phyloP scores from a whole-genome alignment of 1,140 invertebrate genomes.

The Drosophila kohkoa region DNA sequence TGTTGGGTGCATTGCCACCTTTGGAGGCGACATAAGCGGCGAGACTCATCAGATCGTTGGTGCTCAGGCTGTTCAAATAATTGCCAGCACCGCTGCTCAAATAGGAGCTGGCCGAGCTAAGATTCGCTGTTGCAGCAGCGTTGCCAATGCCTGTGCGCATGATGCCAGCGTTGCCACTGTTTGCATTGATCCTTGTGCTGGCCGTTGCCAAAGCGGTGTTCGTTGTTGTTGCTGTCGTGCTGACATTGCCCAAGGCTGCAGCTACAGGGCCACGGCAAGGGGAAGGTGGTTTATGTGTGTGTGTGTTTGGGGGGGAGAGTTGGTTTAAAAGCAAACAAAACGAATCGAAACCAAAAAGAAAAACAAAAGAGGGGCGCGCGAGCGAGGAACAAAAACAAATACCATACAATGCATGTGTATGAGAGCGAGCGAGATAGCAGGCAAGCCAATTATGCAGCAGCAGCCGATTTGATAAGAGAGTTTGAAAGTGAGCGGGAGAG shows the following conservation, averaged over 20 bases:
- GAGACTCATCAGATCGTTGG: slow-evolving; percentile 78
- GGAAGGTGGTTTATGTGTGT: neutral
- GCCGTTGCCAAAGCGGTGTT: slow-evolving; percentile 18
- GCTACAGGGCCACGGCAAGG: neutral
- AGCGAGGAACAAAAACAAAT: slow-evolving; percentile 11
- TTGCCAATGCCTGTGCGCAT: slow-evolving; percentile 21
- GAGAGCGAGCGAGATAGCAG: slow-evolving; percentile 35
- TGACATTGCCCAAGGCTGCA: slow-evolving; percentile 50
- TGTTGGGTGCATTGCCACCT: slow-evolving; percentile 48
- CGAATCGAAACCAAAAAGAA: slow-evolving; percentile 21
- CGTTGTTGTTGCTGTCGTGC: slow-evolving; percentile 31
- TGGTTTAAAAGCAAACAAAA: slow-evolving; percentile 1
- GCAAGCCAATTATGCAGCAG: slow-evolving; percentile 11
- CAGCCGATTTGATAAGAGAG: slow-evolving; percentile 11
- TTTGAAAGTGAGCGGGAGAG: slow-evolving; percentile 21
- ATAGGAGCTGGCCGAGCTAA: slow-evolving; percentile 59
- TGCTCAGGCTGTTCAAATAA: slow-evolving; percentile 74
- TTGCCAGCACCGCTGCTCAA: slow-evolving; percentile 61
- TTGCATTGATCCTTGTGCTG: slow-evolving; percentile 32
- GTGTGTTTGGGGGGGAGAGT: neutral
- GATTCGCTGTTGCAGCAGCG: neutral
- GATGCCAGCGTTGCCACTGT: slow-evolving; percentile 29
- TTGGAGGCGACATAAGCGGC: slow-evolving; percentile 77
- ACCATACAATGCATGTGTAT: neutral
- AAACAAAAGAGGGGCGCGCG: slow-evolving; percentile 19